These are phyloP conservation scores for Podarcis cretensis DNA, from an alignment of 2,113 vertebrate genomes.

Conservation along the genomic window DNA sequence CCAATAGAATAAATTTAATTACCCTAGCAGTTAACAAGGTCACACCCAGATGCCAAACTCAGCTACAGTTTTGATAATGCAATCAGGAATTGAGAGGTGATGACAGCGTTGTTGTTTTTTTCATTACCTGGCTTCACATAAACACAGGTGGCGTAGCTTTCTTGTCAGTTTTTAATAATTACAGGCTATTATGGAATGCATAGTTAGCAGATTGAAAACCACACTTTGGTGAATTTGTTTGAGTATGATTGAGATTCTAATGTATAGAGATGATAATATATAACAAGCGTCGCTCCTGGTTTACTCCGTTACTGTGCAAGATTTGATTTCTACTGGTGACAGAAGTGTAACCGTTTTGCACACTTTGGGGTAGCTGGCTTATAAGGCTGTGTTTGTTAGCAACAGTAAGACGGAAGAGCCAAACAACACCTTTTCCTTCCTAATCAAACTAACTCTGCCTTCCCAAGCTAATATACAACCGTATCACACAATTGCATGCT, in stretches of 20 bases:
- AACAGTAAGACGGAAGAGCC: slow-evolving; percentile 8
- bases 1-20: slow-evolving; percentile 99
- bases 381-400: not conserved
- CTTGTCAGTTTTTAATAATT: slow-evolving; percentile 91
- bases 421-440: not conserved
- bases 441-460: not conserved
- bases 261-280: slow-evolving; percentile 85
- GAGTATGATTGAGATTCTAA: slow-evolving; percentile 87
- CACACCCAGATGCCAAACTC: slow-evolving; percentile 99
- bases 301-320: slow-evolving; percentile 67
- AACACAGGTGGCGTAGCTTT: slow-evolving; percentile 87
- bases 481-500: not conserved
- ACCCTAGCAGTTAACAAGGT: slow-evolving; percentile 99
- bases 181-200: slow-evolving; percentile 89
- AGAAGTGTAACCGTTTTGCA: slow-evolving; percentile 66
- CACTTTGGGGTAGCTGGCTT: slow-evolving; percentile 44
- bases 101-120: slow-evolving; percentile 94
- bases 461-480: not conserved
- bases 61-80: slow-evolving; percentile 98
- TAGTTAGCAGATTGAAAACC: slow-evolving; percentile 89
- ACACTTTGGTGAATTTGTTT: slow-evolving; percentile 87
- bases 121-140: slow-evolving; percentile 88
- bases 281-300: slow-evolving; percentile 78
- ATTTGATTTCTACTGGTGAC: slow-evolving; percentile 73
- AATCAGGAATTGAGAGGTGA: slow-evolving; percentile 98